Base-by-base conservation (phyloP, 2,888 invertebrate genomes). In the Stratiomys singularior region DNA sequence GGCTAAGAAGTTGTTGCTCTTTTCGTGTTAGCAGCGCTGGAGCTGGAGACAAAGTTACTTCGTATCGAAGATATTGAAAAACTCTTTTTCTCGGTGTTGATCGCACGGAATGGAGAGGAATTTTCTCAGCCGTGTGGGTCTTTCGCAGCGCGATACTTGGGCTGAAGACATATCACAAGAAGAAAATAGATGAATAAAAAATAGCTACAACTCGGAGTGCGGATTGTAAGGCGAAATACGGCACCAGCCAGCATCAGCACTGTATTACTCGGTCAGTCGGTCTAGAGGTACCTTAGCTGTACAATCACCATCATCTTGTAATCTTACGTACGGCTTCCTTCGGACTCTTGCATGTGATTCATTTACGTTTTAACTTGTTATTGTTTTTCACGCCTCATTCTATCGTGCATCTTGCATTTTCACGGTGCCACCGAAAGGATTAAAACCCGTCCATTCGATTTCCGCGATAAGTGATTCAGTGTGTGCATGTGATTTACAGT, bases 221-320 rank as follows among this genome's bases (percentile, higher is more conserved):
- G 47, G 69, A 46, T 69, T 69, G 69, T 69, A 46, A 63, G 66
- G 52, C 64, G 30, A 76, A 76, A 52, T 76, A 46, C 76, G 64
- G 76, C 76, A 78, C 78, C 78, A 77, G 72, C 76, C 64, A 78
- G 64, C 64, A 76, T 79, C 77, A 85, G 85, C 85, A 86, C 85
- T 87, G 86, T 86, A 86, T 87, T 87, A 87, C 87, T 87, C 87
- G 87, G 87, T 87, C 87, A 87, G 87, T 87, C 87, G 87, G 87
- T 87, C 86, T 87, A 83, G 86, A 86, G 87, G 80, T 79, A 79
- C 79, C 80, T 78, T 79, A 81, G 80, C 79, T 80, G 82, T 85
- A 83, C 83, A 85, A 74, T 74, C 74, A 85, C 84, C 85, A 84
- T 85, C 85, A 85, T 85, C 85, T 85, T 85, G 86, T 86, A 86